Percentiles rank a stretch among this genome's conserved stretches.
Evolutionary conservation across 2,797 vertebrate genomes (phyloP).

Genomic region (Pyrocephalus nanus): DNA sequence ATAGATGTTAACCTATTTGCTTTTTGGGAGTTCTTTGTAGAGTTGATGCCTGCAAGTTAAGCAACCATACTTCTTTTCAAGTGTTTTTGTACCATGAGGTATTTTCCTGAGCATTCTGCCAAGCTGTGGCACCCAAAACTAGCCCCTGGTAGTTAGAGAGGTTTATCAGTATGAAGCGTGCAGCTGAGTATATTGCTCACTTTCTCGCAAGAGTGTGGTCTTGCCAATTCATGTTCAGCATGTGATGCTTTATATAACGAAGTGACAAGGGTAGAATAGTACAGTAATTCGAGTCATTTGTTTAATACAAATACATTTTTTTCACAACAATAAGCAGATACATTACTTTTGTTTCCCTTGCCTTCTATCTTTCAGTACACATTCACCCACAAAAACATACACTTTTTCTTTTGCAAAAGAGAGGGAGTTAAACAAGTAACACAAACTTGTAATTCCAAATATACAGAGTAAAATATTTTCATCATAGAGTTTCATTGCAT

Average conservation of each 20-base stretch:
- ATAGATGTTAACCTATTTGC: not conserved
- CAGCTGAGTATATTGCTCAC: not conserved
- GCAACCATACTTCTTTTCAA: not conserved
- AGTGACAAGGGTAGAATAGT: constrained; percentile 17
- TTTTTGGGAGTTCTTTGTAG: not conserved
- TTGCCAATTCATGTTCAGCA: not conserved
- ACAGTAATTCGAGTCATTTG: constrained; percentile 55
- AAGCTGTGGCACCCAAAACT: not conserved
- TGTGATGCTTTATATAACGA: not conserved
- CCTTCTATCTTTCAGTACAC: constrained; percentile 70
- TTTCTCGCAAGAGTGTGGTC: not conserved
- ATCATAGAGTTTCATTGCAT: constrained; percentile 39
- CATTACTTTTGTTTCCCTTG: constrained; percentile 67
- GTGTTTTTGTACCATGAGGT: not conserved
- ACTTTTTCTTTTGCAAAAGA: constrained; percentile 74
- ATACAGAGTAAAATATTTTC: constrained; percentile 71
- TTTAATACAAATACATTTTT: constrained; percentile 82
- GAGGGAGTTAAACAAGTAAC: constrained; percentile 72
- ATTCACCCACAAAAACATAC: constrained; percentile 75
- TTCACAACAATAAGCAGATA: constrained; percentile 77
- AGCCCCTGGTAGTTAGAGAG: not conserved
- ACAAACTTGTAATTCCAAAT: constrained; percentile 67
- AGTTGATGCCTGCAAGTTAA: not conserved
- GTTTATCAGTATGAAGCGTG: not conserved
- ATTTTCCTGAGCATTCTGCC: not conserved